Percentiles rank a stretch among this genome's conserved stretches.
These are phyloP conservation scores for Corythoichthys haematopterus DNA, from an alignment of 2,113 vertebrate genomes.

Conservation along the genomic window DNA sequence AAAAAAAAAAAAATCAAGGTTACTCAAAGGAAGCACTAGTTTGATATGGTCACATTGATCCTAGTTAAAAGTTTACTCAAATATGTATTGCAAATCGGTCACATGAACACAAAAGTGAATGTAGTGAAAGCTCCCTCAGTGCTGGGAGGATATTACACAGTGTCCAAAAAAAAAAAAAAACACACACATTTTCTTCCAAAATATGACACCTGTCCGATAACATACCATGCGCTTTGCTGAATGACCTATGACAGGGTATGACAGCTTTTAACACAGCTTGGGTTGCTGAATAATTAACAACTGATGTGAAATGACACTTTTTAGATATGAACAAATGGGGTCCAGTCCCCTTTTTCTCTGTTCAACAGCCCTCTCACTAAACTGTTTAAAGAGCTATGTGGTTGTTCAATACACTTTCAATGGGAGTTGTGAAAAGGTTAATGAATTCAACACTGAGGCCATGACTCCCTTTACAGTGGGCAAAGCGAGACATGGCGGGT, in stretches of 20 bases:
- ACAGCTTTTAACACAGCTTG: conserved; percentile 24
- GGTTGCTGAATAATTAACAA: conserved; percentile 50
- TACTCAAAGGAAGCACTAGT: background rate
- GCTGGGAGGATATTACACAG: conserved; percentile 48
- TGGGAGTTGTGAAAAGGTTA: conserved; percentile 64
- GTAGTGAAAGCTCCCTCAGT: conserved; percentile 49
- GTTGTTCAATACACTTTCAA: conserved; percentile 38
- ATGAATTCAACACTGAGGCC: conserved; percentile 60
- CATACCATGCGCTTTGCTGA: conserved; percentile 10
- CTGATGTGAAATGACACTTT: conserved; percentile 58
- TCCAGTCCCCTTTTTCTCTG: conserved; percentile 5
- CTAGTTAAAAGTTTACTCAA: conserved; percentile 17
- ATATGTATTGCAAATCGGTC: conserved; percentile 30
- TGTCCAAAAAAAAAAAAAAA: conserved; percentile 6
- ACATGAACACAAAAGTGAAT: conserved; percentile 57
- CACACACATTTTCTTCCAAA: conserved; percentile 41
- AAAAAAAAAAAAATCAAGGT: background rate
- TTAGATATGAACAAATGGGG: conserved; percentile 50
- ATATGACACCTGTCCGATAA: conserved; percentile 42
- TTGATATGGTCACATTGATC: background rate
- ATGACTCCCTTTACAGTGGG: conserved; percentile 53
- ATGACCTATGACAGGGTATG: conserved; percentile 22
- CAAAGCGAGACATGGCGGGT: conserved; percentile 14
- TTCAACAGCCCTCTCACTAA: conserved; percentile 22
- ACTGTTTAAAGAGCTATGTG: conserved; percentile 35